Evolutionary conservation across 2,113 vertebrate species (phyloP), one percentile per base, ranked within the genome.

Genomic region (Bucco capensis): DNA sequence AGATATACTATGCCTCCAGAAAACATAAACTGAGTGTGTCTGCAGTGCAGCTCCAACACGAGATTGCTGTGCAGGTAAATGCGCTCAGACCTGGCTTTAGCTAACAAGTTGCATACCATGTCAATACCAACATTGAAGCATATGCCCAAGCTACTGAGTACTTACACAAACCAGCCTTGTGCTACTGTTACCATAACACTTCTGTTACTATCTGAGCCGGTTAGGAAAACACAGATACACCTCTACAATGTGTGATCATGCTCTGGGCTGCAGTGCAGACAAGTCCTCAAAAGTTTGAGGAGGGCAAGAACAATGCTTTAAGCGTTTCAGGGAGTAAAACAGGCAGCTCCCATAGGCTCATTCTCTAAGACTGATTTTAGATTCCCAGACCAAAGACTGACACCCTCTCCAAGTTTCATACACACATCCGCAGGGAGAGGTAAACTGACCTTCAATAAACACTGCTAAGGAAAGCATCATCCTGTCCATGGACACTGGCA

Each of bases 391-490:
- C 51, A 49, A 31, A 35, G 47, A 25, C 15, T 17, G 37, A 78
- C 14, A 37, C 8, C 14, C 27, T 31, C 42, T 37, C 6, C 33
- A 19, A 56, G 19, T 42, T 46, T 33, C 81, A 28, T 35, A 13
- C 0, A 0, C 7, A 7, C 3, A 24, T 75, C 67, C 46, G 16
- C 44, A 46, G 31, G n/a, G 35, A 74, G 47, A 61, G 14, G 10
- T 10, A 53, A 75, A 93, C 96, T 95, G 90, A 99, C 99, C 98
- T 97, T 99, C 98, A 69, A 98, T 98, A 83, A 99, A 99, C 85
- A 99, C 98, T 49, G 98, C 98, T 12, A 99, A 95, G 7, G 98
- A 97, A 65, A 99, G 83, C 97, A 99, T 97, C 93, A 99, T 72
- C 70, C 98, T 98, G 86, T 98, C 98, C 91, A 98, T 95, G 8